Evolutionary conservation across 2,113 vertebrate genomes (phyloP), one percentile per base, ranked within the genome.

Genomic region (Erythrocebus patas): DNA sequence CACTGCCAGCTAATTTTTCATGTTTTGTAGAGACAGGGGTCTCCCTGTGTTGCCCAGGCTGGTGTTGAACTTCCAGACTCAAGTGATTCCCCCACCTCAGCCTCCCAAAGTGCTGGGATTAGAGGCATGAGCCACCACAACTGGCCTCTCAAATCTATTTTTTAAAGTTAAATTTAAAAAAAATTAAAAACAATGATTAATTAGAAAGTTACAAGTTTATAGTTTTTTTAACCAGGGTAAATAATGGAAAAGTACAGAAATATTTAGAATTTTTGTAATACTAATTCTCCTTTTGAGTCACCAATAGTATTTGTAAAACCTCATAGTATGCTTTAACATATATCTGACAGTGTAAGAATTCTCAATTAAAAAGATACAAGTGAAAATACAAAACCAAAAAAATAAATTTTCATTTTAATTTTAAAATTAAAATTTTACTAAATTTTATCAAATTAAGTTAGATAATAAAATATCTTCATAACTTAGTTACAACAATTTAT

Each of bases 201-300:
- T 91, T 85, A 86, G 59, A 91, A 89, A 89, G 43, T 61, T n/a
- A 70, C 81, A 73, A 70, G 52, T 89, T 40, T 38, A 84, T 66
- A 84, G 43, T 43, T 82, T 90, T 89, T 95, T 95, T 75, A 93
- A 61, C 64, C 23, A 35, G 18, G 38, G 32, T 82, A 92, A 91
- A 91, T 48, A 80, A 83, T 38, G 10, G 32, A 30, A 83, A 96
- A 70, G 27, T 40, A 35, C 0, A 95, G 45, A 83, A 93, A 90
- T 91, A 93, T 40, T 95, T 78, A 86, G 22, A 84, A 82, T 76
- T 81, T 89, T 95, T 96, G 43, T 64, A 95, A 45, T 35, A 85
- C 8, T 17, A 82, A 76, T 73, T 66, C 30, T 84, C 52, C 16
- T 84, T 96, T 93, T 96, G n/a, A 89, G 45, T 82, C 85, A 92